Conservation (phyloP, 1,140 invertebrate genomes). For the Bombus haemorrhoidalis region DNA sequence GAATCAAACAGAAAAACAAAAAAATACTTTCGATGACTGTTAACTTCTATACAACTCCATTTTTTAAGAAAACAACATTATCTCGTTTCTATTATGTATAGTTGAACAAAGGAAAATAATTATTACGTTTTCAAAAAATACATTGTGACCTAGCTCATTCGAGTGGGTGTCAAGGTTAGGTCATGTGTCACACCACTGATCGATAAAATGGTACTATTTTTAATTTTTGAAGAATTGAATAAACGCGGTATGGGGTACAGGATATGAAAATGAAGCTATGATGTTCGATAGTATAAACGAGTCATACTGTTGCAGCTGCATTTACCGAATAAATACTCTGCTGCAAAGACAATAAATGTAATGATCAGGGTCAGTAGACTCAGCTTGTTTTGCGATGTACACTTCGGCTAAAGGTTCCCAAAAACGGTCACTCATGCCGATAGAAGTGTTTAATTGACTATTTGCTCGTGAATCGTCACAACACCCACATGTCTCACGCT, state of each 20-base stretch:
- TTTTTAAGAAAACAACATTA: background rate
- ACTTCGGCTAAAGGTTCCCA: constrained; percentile 80
- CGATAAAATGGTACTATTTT: constrained; percentile 68
- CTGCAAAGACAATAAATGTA: constrained; percentile 79
- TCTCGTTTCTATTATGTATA: background rate
- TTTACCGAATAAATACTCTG: constrained; percentile 76
- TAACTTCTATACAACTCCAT: background rate
- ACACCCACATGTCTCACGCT: constrained; percentile 63
- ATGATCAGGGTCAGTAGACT: constrained; percentile 68
- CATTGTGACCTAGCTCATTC: constrained; percentile 20
- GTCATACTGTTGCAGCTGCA: constrained; percentile 11
- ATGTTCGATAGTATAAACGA: constrained; percentile 7
- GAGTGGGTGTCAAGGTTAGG: constrained; percentile 75
- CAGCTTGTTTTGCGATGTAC: constrained; percentile 74
- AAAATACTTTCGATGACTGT: background rate
- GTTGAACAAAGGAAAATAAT: background rate
- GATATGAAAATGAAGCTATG: background rate
- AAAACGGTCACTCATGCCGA: constrained; percentile 75
- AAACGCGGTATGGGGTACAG: background rate
- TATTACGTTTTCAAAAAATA: constrained; percentile 17
- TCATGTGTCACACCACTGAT: constrained; percentile 74
- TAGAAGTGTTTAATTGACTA: constrained; percentile 27
- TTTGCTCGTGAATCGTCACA: constrained; percentile 60
- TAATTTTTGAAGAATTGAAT: background rate
- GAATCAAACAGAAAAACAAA: background rate